Evolutionary conservation across 2,888 invertebrate species (phyloP).

Genomic region (Rhopalosiphum nymphaeae): DNA sequence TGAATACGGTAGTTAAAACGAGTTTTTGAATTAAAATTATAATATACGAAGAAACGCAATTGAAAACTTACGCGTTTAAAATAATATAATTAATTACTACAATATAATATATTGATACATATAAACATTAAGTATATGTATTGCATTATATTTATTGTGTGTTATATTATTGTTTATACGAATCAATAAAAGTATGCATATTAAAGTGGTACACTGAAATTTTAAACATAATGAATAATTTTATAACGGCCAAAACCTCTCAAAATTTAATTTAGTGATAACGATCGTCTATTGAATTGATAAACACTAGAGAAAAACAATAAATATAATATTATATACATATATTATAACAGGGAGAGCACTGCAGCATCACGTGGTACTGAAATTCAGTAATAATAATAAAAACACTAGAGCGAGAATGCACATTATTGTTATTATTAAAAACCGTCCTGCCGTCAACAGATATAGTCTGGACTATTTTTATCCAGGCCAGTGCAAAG

Average conservation of each 20-base stretch:
- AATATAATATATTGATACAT: not conserved
- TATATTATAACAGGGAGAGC: not conserved
- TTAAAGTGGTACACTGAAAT: not conserved
- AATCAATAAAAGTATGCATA: not conserved
- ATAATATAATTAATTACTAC: not conserved
- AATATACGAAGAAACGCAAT: not conserved
- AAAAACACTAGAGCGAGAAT: constrained; percentile 33
- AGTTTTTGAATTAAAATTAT: constrained; percentile 6
- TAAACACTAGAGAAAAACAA: not conserved
- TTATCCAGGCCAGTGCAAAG: constrained; percentile 62
- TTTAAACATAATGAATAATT: not conserved
- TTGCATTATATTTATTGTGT: too few species aligned
- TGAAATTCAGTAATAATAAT: constrained; percentile 21
- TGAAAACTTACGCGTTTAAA: not conserved
- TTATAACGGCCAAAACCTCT: not conserved
- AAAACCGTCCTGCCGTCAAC: constrained; percentile 33
- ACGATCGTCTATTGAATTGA: not conserved
- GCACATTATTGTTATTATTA: constrained; percentile 48
- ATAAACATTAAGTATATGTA: not conserved
- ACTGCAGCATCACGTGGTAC: constrained; percentile 21
- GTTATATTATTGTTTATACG: not conserved
- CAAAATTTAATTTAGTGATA: not conserved
- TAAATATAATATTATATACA: not conserved
- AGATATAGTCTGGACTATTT: constrained; percentile 55
- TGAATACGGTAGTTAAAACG: not conserved